These are phyloP conservation scores for Perithous albicinctus DNA, from an alignment of 2,888 invertebrate species.

Conservation along the genomic window DNA sequence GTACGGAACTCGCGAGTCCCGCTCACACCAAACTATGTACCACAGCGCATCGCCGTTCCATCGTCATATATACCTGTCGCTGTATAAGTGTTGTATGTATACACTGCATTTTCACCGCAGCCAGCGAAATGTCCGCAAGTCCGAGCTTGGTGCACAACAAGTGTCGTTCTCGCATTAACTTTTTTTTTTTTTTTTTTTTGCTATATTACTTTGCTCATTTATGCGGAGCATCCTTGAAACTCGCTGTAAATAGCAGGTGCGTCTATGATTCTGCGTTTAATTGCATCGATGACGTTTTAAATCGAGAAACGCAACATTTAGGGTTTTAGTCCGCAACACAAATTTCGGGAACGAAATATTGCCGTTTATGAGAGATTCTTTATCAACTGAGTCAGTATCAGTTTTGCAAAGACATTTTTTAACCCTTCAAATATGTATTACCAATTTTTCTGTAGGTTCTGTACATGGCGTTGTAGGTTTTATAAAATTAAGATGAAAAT, in stretches of 20 bases:
- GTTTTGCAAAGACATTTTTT: neutral
- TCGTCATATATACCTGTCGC: conserved; percentile 14
- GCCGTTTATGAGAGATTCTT: too few relatives aligned
- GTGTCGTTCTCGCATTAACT: conserved; percentile 17
- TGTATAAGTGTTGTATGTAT: neutral
- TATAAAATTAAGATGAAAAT: too few relatives aligned
- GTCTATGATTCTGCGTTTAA: neutral
- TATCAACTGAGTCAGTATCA: too few relatives aligned
- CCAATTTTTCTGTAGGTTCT: too few relatives aligned
- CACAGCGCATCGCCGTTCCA: conserved; percentile 28
- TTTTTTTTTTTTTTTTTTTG: neutral
- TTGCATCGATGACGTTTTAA: neutral
- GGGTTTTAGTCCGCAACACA: too few relatives aligned
- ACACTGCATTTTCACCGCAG: neutral
- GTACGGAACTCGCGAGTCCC: conserved; percentile 59
- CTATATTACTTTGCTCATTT: neutral
- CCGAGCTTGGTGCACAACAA: neutral
- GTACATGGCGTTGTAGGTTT: too few relatives aligned
- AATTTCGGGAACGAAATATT: too few relatives aligned
- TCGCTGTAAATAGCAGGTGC: neutral
- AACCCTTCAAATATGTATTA: too few relatives aligned
- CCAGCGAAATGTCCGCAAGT: neutral
- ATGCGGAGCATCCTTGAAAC: neutral
- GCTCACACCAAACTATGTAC: conserved; percentile 24
- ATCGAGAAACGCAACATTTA: neutral